Evolutionary conservation across 1,140 invertebrate species (phyloP).

Genomic region (Zaprionus davidi): DNA sequence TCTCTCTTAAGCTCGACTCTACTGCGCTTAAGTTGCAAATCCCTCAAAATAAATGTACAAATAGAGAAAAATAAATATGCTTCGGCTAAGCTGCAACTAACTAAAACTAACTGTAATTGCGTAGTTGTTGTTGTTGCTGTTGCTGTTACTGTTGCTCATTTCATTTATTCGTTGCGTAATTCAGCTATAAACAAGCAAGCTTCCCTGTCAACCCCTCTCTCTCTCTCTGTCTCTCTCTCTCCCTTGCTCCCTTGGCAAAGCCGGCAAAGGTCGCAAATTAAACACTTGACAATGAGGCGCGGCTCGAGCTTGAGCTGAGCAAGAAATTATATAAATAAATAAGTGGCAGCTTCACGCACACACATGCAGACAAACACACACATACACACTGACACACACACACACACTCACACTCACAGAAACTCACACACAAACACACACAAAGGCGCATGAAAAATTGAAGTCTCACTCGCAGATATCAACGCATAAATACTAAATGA

Average conservation of each 20-base stretch:
- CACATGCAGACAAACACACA: not conserved
- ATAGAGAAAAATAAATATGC: not conserved
- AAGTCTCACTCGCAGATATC: conserved; percentile 76
- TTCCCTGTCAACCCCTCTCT: not conserved
- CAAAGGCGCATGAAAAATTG: conserved; percentile 60
- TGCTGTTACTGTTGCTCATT: conserved; percentile 12
- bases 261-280: conserved; percentile 49
- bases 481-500: conserved; percentile 79
- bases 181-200: not conserved
- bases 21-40: not conserved
- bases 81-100: not conserved
- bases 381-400: not conserved
- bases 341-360: conserved; percentile 36
- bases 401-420: not conserved
- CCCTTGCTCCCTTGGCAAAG: not conserved
- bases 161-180: conserved; percentile 20
- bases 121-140: not conserved
- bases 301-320: conserved; percentile 14
- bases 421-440: not conserved
- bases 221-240: not conserved
- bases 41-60: not conserved
- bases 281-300: conserved; percentile 49
- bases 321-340: conserved; percentile 73
- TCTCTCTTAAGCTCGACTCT: not conserved
- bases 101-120: conserved; percentile 16